These are phyloP conservation scores for Batillaria attramentaria DNA, from an alignment of 1,140 invertebrate genomes.

Conservation along the genomic window DNA sequence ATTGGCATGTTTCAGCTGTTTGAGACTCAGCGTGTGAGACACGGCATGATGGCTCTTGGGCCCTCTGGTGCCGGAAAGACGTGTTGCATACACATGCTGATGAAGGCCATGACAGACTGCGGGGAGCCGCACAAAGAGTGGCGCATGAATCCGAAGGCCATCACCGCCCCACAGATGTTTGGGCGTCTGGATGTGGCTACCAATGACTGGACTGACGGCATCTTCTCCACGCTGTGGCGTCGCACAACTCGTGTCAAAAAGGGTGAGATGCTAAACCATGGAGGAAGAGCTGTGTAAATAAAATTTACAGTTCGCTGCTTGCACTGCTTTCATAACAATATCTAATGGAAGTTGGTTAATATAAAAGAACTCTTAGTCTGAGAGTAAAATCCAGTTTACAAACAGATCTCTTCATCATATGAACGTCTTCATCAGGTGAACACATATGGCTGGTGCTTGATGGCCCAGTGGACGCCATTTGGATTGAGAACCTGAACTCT, in stretches of 20 bases:
- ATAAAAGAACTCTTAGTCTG: no score
- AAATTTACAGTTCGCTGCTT: no score
- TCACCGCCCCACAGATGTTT: slow-evolving; percentile 98
- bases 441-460: slow-evolving; percentile 72
- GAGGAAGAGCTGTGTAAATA: no score
- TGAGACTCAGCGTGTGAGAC: slow-evolving; percentile 94
- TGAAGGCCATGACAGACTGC: slow-evolving; percentile 90
- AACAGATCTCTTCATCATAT: no score
- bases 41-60: slow-evolving; percentile 97
- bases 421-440: slow-evolving; percentile 73
- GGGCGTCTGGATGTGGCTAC: slow-evolving; percentile 95
- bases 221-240: slow-evolving; percentile 96
- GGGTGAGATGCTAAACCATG: no score
- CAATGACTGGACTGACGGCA: slow-evolving; percentile 98
- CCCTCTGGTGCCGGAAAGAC: slow-evolving; percentile 96
- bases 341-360: no score
- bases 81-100: slow-evolving; percentile 93
- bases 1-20: no score
- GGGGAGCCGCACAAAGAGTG: slow-evolving; percentile 92
- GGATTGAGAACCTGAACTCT: slow-evolving; percentile 74
- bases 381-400: no score
- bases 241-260: slow-evolving; percentile 92
- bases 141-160: slow-evolving; percentile 98
- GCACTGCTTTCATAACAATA: no score
- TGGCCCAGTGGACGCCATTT: slow-evolving; percentile 73